Conservation (phyloP, 2,113 vertebrate genomes). For the Salvator merianae region DNA sequence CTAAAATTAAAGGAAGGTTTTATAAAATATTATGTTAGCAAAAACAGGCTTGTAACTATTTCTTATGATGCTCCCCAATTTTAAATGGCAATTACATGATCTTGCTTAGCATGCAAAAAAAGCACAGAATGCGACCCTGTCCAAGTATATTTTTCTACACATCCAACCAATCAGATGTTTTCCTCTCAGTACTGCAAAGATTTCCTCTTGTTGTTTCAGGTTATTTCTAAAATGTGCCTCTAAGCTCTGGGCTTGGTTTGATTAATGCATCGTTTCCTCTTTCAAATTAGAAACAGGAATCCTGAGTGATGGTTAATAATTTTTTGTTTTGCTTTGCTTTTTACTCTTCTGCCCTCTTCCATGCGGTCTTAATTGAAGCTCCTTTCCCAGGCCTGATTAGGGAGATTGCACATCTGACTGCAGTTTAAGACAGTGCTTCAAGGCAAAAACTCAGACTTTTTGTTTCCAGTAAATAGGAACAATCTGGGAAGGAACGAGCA, state of each 20-base stretch:
- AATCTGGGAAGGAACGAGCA: conserved; percentile 70
- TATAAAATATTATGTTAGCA: too few relatives aligned
- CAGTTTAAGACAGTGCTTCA: conserved; percentile 75
- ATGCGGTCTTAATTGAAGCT: conserved; percentile 77
- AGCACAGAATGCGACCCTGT: conserved; percentile 45
- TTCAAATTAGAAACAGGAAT: conserved; percentile 84
- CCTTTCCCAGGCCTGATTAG: conserved; percentile 77
- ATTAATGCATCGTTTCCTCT: conserved; percentile 83
- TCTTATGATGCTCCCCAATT: too few relatives aligned
- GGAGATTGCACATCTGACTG: conserved; percentile 78
- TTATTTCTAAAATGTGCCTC: conserved; percentile 70
- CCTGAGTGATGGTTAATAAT: conserved; percentile 75
- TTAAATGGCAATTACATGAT: conserved; percentile 43
- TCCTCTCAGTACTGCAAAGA: conserved; percentile 70
- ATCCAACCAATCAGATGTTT: conserved; percentile 61
- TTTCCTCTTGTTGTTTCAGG: conserved; percentile 73
- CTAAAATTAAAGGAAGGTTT: not conserved
- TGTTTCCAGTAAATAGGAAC: conserved; percentile 75
- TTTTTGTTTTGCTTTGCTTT: conserved; percentile 68
- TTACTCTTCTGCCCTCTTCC: conserved; percentile 78
- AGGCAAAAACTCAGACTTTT: conserved; percentile 74
- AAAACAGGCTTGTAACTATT: too few relatives aligned
- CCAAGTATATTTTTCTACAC: conserved; percentile 56
- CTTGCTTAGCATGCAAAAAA: conserved; percentile 55
- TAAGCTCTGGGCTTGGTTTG: conserved; percentile 69